Base-by-base conservation (phyloP, 2,113 vertebrate species). In the Rousettus leschenaultii region DNA sequence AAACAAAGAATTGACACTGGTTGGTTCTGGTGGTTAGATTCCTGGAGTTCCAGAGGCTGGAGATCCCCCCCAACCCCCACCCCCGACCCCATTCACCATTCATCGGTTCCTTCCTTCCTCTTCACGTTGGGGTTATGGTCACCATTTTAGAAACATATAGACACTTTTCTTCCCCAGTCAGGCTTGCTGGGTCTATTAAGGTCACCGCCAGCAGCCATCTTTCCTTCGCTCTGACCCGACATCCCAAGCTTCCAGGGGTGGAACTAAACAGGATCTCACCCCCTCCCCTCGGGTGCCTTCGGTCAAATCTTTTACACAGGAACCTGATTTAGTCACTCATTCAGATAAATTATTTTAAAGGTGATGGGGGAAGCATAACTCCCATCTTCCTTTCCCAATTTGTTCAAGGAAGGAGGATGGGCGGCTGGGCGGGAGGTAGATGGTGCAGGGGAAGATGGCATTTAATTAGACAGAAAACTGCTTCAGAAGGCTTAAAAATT, bases 1-100 rank as follows among this genome's bases (percentile, higher is more conserved):
- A 98, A 98, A 97, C 98, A 99, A 98, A 98, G 98, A 95, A 95
- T 97, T 93, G 98, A 98, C 97, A 97, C 98, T 97, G 79, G 51
- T 40, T 89, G 92, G 98, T 98, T 98, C 98, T 96, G 97, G 97
- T 98, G 98, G 97, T 97, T 98, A 98, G 98, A 98, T 98, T 98
- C 98, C 98, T 98, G 97, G 98, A 98, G 98, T 98, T 98, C 98
- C 98, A 98, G 92, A 97, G 97, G 92, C 89, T 66, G 66, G 80
- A 86, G 96, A 93, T 89, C 48, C 51, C 80, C 82, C 55, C 68
- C 33, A 7, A 61, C 26, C 57, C 51, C 57, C 21, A 59, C 7
- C 96, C 87, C 80, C 43, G 71, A 30, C 73, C 85, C 95, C 86
- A 79, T 43, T 65, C 89, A 78, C 68, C 40, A 91, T 61, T 83